Percentiles rank a stretch among this genome's conserved stretches.
phyloP scores from a whole-genome alignment of 2,113 vertebrate genomes.

The Diphyllodes magnificus region DNA sequence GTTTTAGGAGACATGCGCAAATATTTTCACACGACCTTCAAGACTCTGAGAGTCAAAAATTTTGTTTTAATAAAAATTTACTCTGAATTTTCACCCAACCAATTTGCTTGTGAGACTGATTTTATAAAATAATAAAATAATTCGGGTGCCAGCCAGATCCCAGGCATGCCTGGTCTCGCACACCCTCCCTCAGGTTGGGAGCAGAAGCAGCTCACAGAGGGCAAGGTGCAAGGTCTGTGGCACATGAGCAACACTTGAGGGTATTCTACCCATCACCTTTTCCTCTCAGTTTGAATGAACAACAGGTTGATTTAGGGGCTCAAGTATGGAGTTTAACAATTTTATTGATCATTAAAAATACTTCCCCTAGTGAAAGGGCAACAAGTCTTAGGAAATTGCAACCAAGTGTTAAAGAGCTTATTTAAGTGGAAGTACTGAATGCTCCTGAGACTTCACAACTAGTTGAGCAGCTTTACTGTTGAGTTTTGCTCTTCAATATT shows the following conservation, averaged over 20 bases:
- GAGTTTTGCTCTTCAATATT: neutral
- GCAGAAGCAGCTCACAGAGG: neutral
- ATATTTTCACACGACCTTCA: neutral
- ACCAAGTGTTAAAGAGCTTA: neutral
- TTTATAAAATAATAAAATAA: neutral
- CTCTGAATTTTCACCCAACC: neutral
- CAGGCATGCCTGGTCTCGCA: neutral
- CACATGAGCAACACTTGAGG: fast-evolving
- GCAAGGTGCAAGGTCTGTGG: fast-evolving
- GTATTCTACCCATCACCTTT: neutral
- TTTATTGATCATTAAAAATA: neutral
- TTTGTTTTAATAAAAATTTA: neutral
- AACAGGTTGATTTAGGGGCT: neutral
- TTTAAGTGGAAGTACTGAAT: neutral
- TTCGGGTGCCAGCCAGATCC: fast-evolving
- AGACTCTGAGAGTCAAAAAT: neutral
- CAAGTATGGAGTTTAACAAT: neutral
- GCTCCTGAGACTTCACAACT: neutral
- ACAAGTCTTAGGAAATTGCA: neutral
- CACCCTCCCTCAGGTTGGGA: neutral
- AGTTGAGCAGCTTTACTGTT: neutral
- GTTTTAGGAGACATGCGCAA: neutral
- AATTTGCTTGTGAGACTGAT: neutral
- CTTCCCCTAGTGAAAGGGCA: neutral
- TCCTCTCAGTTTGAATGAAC: neutral